Evolutionary conservation across 2,113 vertebrate genomes (phyloP), one percentile per base, ranked within the genome.

Genomic region (Carollia perspicillata): DNA sequence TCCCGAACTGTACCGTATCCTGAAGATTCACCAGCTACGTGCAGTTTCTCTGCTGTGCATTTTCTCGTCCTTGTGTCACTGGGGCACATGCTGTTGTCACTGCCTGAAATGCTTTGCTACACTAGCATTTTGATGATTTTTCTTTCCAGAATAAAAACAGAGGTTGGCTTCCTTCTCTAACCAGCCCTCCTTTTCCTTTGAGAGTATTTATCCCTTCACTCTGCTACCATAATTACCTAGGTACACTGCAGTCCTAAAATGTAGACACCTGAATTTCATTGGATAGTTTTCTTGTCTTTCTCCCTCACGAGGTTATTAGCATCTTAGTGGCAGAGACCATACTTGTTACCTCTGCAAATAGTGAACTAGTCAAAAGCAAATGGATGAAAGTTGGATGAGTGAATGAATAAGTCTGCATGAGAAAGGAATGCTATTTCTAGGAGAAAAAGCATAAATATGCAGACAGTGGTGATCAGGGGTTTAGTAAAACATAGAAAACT

Each of bases 401-500:
- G 4, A 74, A 51, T 58, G 77, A 53, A 51, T 79, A 37, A n/a
- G 1, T 65, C 13, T 28, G 44, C 33, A 63, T 30, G 33, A 71
- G 22, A n/a, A 80, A 89, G 3, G 18, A 53, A 6, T n/a, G 30
- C 75, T 69, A 69, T 94, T 65, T 69, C 20, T 93, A 23, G 42
- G 30, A 63, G 18, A 79, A 90, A 44, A 93, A 44, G 51, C 22
- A 9, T 2, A 16, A 65, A 37, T 51, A 40, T 58, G 28, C 17
- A 90, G 35, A 65, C n/a, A 53, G 12, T 55, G 17, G 4, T 1
- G 33, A 89, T 60, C 35, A 63, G 11, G 10, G 47, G 81, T 95
- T 84, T 80, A 81, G 37, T 40, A 77, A 93, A 33, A 89, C 37
- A 33, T 30, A 93, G 30, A 66, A 53, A 83, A 74, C 20, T 60